Evolutionary conservation across 2,113 vertebrate species (phyloP).

Genomic region (Hydropotes inermis): DNA sequence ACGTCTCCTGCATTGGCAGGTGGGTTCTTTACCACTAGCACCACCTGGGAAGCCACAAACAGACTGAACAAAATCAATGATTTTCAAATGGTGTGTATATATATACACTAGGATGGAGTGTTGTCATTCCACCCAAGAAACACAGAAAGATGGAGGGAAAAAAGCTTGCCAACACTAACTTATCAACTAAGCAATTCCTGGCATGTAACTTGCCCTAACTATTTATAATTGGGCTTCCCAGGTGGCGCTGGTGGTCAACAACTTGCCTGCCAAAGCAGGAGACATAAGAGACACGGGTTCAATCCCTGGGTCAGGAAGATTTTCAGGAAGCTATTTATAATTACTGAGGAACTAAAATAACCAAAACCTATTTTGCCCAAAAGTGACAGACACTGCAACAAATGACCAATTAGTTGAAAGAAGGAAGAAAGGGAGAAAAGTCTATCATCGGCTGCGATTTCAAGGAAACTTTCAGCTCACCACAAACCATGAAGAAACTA

Average conservation of each 20-base stretch:
- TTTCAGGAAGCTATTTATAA: neutral
- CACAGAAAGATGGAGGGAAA: neutral
- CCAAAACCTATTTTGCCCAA: neutral
- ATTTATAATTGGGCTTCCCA: neutral
- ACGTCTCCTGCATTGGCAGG: neutral
- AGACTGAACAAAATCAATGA: neutral
- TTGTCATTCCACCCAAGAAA: conserved; percentile 17
- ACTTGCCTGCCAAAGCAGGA: neutral
- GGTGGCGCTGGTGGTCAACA: neutral
- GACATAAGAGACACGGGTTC: neutral
- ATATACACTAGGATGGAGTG: neutral
- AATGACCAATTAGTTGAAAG: neutral
- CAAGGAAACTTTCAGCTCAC: neutral
- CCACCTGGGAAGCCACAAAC: neutral
- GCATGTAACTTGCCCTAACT: neutral
- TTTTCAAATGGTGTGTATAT: neutral
- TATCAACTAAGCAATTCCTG: conserved; percentile 14
- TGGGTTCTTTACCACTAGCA: neutral
- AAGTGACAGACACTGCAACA: neutral
- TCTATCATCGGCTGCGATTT: neutral
- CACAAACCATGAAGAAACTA: conserved; percentile 26
- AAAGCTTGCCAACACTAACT: neutral
- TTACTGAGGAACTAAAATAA: neutral
- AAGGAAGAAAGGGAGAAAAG: neutral
- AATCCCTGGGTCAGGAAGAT: neutral